Evolutionary conservation across 1,140 invertebrate genomes (phyloP).

Genomic region (Drosophila mayri): DNA sequence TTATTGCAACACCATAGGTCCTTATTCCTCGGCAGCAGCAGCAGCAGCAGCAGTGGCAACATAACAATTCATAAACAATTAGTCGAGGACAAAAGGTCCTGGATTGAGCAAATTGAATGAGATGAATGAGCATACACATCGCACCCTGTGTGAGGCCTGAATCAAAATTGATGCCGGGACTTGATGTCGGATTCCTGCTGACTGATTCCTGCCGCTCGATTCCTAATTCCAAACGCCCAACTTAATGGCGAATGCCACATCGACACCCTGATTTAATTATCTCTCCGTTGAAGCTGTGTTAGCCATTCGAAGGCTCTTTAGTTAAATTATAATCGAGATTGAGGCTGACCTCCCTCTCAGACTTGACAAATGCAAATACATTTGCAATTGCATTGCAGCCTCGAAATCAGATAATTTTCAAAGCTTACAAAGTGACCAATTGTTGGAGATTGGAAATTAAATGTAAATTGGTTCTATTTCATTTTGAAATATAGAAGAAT

Average conservation of each 20-base stretch:
- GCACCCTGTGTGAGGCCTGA: conserved; percentile 2
- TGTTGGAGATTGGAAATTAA: background rate
- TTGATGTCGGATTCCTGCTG: background rate
- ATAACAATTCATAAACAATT: conserved; percentile 39
- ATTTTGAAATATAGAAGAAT: background rate
- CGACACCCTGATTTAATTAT: conserved; percentile 34
- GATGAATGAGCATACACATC: conserved; percentile 19
- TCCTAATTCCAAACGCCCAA: background rate
- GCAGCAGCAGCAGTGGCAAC: background rate
- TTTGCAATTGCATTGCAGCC: background rate
- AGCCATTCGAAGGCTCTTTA: conserved; percentile 5
- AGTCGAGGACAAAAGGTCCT: conserved; percentile 21
- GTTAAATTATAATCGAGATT: conserved; percentile 24
- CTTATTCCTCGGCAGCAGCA: background rate
- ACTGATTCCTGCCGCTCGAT: background rate
- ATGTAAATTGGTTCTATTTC: background rate
- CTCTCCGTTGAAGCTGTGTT: background rate
- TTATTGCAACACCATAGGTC: conserved; percentile 19
- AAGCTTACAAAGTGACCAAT: background rate
- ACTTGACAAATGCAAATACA: background rate
- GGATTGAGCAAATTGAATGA: conserved; percentile 31
- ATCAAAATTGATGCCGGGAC: conserved; percentile 6
- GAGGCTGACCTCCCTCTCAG: background rate
- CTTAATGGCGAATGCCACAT: conserved; percentile 29
- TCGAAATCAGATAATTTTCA: background rate